These are phyloP conservation scores for Mallotus villosus DNA, from an alignment of 2,797 vertebrate genomes.

Conservation along the genomic window DNA sequence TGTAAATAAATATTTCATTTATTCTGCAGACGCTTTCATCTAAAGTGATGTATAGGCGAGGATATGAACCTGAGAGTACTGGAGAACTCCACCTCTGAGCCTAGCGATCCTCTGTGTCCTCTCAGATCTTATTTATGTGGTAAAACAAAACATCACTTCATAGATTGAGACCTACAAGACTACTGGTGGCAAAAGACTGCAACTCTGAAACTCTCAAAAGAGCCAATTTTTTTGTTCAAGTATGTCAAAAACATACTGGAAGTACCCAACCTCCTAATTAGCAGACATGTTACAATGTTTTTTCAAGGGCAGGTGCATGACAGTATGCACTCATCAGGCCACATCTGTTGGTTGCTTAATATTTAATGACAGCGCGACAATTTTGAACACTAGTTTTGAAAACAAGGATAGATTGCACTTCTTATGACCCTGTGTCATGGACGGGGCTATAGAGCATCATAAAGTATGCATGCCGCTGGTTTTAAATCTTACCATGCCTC, in stretches of 20 bases:
- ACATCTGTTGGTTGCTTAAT: constrained; percentile 64
- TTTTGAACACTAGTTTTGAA: constrained; percentile 58
- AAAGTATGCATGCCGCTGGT: constrained; percentile 68
- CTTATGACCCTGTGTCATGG: constrained; percentile 67
- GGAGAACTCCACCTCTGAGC: too few relatives aligned
- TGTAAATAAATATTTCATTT: too few relatives aligned
- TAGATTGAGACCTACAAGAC: constrained; percentile 12
- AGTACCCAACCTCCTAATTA: background rate
- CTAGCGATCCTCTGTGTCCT: too few relatives aligned
- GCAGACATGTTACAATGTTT: background rate
- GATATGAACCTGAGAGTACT: too few relatives aligned
- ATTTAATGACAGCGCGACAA: constrained; percentile 60
- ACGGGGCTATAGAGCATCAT: constrained; percentile 66
- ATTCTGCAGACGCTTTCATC: too few relatives aligned
- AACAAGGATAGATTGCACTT: constrained; percentile 71
- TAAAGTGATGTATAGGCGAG: too few relatives aligned
- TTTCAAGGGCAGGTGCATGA: background rate
- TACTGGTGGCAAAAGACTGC: constrained; percentile 1
- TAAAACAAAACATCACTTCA: constrained; percentile 19
- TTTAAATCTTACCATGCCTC: constrained; percentile 53
- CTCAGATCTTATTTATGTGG: constrained; percentile 7
- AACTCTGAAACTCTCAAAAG: constrained; percentile 19
- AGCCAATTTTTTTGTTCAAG: background rate
- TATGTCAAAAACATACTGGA: background rate
- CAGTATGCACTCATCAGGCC: constrained; percentile 20